These are phyloP conservation scores for Chlorocebus sabaeus DNA, from an alignment of 2,113 vertebrate genomes.

Conservation along the genomic window DNA sequence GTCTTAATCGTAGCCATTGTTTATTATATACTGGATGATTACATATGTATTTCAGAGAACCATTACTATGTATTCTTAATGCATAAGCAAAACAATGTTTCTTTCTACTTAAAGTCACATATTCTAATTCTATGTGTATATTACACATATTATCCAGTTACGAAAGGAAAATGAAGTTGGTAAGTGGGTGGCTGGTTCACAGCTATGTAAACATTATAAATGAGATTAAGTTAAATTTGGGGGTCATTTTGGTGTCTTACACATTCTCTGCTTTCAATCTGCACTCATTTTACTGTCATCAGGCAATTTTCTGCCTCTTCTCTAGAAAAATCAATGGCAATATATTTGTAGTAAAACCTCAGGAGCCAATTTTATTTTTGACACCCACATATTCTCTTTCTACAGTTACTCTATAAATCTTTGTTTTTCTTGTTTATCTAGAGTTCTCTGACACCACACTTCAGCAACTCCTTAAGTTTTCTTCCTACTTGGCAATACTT, in stretches of 20 bases:
- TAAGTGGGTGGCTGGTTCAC: neutral
- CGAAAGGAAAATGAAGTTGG: neutral
- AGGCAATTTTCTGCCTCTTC: constrained; percentile 29
- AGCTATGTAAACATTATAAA: neutral
- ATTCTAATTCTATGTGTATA: neutral
- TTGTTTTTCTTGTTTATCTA: constrained; percentile 60
- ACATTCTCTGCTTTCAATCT: neutral
- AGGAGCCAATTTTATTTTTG: constrained; percentile 50
- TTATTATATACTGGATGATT: neutral
- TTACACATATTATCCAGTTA: neutral
- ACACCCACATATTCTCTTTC: constrained; percentile 23
- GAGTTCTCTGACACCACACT: neutral
- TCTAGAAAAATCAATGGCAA: neutral
- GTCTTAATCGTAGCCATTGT: neutral
- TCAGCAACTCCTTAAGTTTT: constrained; percentile 25
- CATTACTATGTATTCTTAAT: neutral
- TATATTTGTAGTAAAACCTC: constrained; percentile 43
- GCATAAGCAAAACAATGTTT: neutral
- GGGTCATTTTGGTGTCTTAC: neutral
- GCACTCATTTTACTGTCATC: constrained; percentile 50
- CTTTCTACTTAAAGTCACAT: neutral
- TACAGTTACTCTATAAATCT: constrained; percentile 34
- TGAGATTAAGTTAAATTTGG: neutral
- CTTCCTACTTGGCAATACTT: constrained; percentile 12
- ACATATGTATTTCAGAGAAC: neutral